These are phyloP conservation scores for Pangasius larnaudii DNA, from an alignment of 2,797 vertebrate genomes.

Conservation along the genomic window DNA sequence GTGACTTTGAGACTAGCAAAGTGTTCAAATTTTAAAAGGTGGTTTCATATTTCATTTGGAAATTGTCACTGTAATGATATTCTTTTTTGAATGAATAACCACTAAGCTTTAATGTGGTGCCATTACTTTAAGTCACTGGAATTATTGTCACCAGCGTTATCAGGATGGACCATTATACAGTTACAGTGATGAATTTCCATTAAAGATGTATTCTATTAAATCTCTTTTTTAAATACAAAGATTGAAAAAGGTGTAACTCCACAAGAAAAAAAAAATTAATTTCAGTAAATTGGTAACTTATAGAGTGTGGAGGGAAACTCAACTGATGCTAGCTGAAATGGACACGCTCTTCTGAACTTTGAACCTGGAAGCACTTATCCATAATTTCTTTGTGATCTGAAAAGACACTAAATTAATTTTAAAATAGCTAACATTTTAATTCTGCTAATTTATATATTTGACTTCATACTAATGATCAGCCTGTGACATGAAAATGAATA, in stretches of 20 bases:
- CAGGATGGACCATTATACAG: not conserved
- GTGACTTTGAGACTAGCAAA: not conserved
- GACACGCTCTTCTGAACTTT: not conserved
- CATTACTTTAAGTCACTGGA: not conserved
- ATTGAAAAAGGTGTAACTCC: not conserved
- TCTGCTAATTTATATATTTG: not conserved
- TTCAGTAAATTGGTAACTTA: not conserved
- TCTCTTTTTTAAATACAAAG: not conserved
- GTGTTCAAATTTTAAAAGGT: not conserved
- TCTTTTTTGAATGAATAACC: not conserved
- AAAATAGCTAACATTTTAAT: not conserved
- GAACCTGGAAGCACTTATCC: not conserved
- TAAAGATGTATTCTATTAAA: not conserved
- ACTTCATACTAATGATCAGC: not conserved
- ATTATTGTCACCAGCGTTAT: not conserved
- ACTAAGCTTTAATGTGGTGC: not conserved
- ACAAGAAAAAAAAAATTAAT: not conserved
- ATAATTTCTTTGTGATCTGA: not conserved
- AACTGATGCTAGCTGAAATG: not conserved
- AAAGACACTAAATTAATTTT: not conserved
- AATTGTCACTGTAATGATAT: not conserved
- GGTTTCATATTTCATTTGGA: not conserved
- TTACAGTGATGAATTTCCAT: not conserved
- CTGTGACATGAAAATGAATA: slow-evolving; percentile 10
- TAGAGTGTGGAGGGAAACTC: not conserved